A percentile compares a stretch with the other conserved stretches of the same genome.
Evolutionary conservation across 2,113 vertebrate species (phyloP).

Genomic region (Corydoras sp.): DNA sequence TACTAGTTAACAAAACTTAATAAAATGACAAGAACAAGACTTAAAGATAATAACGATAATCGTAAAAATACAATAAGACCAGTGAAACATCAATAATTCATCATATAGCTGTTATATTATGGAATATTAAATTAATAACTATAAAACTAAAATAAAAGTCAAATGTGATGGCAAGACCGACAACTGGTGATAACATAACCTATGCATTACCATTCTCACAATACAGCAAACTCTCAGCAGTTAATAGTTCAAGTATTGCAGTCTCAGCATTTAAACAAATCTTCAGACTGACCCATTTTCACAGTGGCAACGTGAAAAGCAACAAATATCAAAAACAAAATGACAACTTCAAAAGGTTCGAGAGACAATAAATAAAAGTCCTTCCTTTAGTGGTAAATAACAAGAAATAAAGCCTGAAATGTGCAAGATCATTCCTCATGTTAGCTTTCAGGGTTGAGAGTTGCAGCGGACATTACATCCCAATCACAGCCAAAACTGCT

Average conservation of each 20-base stretch:
- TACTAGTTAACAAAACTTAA: background rate
- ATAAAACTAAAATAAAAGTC: conserved; percentile 31
- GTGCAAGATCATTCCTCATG: background rate
- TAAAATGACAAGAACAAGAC: conserved; percentile 35
- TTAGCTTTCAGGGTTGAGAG: conserved; percentile 18
- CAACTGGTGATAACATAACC: conserved; percentile 39
- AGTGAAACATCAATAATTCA: conserved; percentile 46
- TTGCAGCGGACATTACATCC: conserved; percentile 11
- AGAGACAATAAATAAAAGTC: conserved; percentile 38
- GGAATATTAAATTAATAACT: conserved; percentile 41
- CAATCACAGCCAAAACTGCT: background rate
- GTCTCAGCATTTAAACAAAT: conserved; percentile 47
- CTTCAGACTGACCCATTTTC: conserved; percentile 39
- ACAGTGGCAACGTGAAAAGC: conserved; percentile 51
- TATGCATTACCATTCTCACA: conserved; percentile 43
- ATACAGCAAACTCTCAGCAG: conserved; percentile 54
- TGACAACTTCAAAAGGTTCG: conserved; percentile 33
- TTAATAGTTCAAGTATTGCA: conserved; percentile 69
- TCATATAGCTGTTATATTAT: conserved; percentile 41
- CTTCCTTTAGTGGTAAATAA: conserved; percentile 19
- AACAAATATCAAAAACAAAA: conserved; percentile 32
- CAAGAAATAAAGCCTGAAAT: conserved; percentile 2
- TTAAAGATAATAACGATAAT: conserved; percentile 54
- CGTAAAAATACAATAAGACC: conserved; percentile 45
- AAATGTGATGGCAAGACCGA: conserved; percentile 47